Evolutionary conservation across 2,888 invertebrate genomes (phyloP).

Genomic region (Drosophila acutilabella): DNA sequence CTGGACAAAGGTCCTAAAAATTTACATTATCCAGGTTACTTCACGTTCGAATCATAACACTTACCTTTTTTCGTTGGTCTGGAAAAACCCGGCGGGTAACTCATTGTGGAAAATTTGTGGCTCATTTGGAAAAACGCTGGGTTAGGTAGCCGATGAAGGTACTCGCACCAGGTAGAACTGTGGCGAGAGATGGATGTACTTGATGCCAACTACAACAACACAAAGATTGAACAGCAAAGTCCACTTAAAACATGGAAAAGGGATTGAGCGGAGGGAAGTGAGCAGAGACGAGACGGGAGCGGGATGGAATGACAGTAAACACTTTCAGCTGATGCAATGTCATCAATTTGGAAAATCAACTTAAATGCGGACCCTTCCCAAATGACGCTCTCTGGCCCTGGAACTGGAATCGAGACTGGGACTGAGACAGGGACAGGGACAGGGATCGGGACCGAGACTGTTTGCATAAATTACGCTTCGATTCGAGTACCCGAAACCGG

Average conservation of each 20-base stretch:
- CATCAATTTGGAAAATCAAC: constrained; percentile 77
- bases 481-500: constrained; percentile 25
- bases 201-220: constrained; percentile 28
- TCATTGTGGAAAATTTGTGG: constrained; percentile 79
- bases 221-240: constrained; percentile 24
- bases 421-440: background rate
- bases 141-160: constrained; percentile 43
- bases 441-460: constrained; percentile 4
- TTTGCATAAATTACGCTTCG: constrained; percentile 56
- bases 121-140: constrained; percentile 47
- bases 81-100: constrained; percentile 65
- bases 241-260: constrained; percentile 44
- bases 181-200: constrained; percentile 25
- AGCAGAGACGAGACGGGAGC: background rate
- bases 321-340: constrained; percentile 68
- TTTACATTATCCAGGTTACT: constrained; percentile 42
- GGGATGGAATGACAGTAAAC: constrained; percentile 40
- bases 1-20: constrained; percentile 34
- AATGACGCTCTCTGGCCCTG: background rate
- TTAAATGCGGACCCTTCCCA: constrained; percentile 35
- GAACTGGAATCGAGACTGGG: constrained; percentile 1
- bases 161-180: constrained; percentile 39
- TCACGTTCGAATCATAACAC: constrained; percentile 43
- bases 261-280: background rate
- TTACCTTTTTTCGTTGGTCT: constrained; percentile 15